These are phyloP conservation scores for Drosophila mojavensis DNA, from an alignment of 1,140 invertebrate species.

Conservation along the genomic window DNA sequence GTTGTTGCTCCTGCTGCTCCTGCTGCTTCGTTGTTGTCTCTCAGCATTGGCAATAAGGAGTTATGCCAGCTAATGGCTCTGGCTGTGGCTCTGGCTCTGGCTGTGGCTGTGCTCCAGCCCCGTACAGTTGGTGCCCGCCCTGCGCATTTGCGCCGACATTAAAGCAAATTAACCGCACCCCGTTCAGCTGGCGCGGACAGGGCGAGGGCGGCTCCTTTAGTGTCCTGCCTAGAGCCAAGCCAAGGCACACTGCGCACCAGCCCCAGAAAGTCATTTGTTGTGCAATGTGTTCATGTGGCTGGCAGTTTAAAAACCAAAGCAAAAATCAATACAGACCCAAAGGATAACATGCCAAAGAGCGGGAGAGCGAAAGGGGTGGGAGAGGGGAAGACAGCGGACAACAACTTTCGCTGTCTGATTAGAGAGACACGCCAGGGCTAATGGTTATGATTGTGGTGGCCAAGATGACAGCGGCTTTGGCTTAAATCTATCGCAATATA, in stretches of 20 bases:
- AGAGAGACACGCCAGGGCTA: constrained; percentile 76
- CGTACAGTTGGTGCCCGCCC: constrained; percentile 5
- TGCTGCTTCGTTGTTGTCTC: constrained; percentile 25
- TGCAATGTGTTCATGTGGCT: constrained; percentile 81
- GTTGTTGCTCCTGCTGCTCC: constrained; percentile 1
- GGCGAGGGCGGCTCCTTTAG: not conserved
- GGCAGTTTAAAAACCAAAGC: constrained; percentile 81
- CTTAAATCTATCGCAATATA: constrained; percentile 51
- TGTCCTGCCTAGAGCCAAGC: not conserved
- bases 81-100: constrained; percentile 32
- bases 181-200: constrained; percentile 17
- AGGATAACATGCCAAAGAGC: too few relatives aligned
- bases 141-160: constrained; percentile 65
- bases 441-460: constrained; percentile 82
- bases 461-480: constrained; percentile 73
- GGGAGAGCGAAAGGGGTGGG: too few relatives aligned
- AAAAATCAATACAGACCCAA: constrained; percentile 74
- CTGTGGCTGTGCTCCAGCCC: not conserved
- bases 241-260: constrained; percentile 24
- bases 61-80: constrained; percentile 70
- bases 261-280: constrained; percentile 78
- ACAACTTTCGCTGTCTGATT: constrained; percentile 74
- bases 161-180: constrained; percentile 83
- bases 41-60: constrained; percentile 52
- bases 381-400: too few relatives aligned